phyloP scores from a whole-genome alignment of 2,113 vertebrate species.

The Limnothrissa miodon region DNA sequence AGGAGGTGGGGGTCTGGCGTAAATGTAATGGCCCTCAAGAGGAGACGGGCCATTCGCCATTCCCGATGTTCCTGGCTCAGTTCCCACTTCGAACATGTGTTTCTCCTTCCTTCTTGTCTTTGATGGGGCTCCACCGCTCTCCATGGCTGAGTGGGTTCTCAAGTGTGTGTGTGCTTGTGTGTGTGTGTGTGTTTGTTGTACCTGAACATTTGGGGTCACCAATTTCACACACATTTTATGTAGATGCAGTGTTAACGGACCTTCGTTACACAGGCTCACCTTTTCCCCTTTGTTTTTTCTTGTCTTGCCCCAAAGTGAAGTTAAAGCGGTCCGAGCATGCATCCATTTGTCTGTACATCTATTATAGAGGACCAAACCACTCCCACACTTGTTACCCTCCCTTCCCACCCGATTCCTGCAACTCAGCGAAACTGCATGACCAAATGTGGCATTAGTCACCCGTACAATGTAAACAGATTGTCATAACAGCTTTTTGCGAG shows the following conservation, averaged over 20 bases:
- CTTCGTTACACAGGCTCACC: background rate
- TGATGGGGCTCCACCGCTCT: conserved; percentile 1
- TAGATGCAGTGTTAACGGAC: background rate
- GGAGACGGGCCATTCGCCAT: conserved; percentile 58
- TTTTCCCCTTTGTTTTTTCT: background rate
- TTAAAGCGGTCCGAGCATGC: background rate
- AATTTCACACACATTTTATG: background rate
- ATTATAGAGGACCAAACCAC: background rate
- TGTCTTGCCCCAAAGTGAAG: background rate
- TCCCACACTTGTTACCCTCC: background rate
- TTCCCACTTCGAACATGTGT: conserved; percentile 43
- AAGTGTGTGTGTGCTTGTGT: background rate
- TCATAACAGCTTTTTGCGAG: background rate
- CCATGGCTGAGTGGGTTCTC: conserved; percentile 16
- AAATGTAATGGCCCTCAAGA: conserved; percentile 50
- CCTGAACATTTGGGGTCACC: background rate
- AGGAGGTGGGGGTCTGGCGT: background rate
- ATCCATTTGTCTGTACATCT: background rate
- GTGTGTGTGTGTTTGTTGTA: background rate
- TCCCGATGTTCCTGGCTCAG: conserved; percentile 53
- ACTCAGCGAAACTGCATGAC: background rate
- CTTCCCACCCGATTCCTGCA: background rate
- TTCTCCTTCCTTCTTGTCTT: background rate
- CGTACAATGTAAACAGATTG: background rate
- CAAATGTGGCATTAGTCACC: conserved; percentile 19